phyloP scores from a whole-genome alignment of 2,113 vertebrate species.

The Phaethon lepturus region DNA sequence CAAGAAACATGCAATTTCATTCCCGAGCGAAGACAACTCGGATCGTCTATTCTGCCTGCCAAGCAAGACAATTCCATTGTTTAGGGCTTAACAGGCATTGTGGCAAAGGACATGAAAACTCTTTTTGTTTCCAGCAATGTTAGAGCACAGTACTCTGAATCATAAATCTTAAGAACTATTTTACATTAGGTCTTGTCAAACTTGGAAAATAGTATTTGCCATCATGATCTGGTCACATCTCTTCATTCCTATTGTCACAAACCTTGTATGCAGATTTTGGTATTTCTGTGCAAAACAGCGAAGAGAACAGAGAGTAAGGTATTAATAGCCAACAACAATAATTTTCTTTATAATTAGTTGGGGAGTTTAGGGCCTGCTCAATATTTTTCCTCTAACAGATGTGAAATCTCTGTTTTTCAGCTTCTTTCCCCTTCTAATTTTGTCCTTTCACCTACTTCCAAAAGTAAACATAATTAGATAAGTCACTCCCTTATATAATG shows the following conservation, averaged over 20 bases:
- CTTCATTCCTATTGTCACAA: neutral
- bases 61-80: conserved; percentile 44
- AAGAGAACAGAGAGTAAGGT: neutral
- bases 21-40: neutral
- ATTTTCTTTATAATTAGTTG: neutral
- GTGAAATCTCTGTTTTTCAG: neutral
- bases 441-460: neutral
- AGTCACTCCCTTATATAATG: neutral
- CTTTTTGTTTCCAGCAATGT: neutral
- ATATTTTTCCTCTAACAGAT: neutral
- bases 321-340: neutral
- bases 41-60: neutral
- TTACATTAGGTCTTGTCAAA: neutral
- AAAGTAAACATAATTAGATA: neutral
- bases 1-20: conserved; percentile 38
- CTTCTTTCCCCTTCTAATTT: neutral
- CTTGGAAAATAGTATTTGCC: neutral
- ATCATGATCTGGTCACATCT: neutral
- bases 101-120: neutral
- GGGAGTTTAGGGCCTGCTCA: neutral
- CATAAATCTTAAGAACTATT: neutral
- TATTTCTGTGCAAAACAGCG: neutral
- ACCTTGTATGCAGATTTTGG: neutral
- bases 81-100: neutral
- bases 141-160: neutral